These are phyloP conservation scores for Apis florea DNA, from an alignment of 1,140 invertebrate species.

Conservation along the genomic window DNA sequence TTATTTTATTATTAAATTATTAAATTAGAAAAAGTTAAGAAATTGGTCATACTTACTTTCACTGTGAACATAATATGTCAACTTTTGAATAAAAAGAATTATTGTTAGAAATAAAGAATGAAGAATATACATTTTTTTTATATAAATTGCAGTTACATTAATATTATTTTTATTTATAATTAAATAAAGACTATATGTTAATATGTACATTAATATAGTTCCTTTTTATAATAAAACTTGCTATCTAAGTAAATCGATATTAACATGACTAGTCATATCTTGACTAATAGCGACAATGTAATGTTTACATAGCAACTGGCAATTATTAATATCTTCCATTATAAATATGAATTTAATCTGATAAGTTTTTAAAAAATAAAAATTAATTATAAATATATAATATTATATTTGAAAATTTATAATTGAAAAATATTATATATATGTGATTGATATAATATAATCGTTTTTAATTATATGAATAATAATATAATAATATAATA, in stretches of 20 bases:
- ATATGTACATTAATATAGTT: neutral
- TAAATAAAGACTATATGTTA: neutral
- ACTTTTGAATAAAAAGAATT: neutral
- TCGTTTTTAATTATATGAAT: neutral
- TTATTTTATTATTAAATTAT: neutral
- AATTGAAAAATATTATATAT: neutral
- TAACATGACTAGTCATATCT: constrained; percentile 41
- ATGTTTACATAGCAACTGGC: constrained; percentile 25
- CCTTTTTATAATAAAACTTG: constrained; percentile 21
- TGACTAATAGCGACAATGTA: neutral
- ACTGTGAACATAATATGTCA: neutral
- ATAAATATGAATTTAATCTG: neutral
- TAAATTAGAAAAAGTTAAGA: neutral
- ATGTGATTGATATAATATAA: neutral
- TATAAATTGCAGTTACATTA: constrained; percentile 9
- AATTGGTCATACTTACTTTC: constrained; percentile 17
- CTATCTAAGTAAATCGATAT: constrained; percentile 56
- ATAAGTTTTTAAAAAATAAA: neutral
- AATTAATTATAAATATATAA: neutral
- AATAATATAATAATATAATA: neutral
- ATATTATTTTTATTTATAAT: neutral
- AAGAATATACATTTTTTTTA: constrained; percentile 32
- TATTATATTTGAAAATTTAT: neutral
- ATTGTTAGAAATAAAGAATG: constrained; percentile 3
- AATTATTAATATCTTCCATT: neutral